phyloP scores from a whole-genome alignment of 2,113 vertebrate species.

The Pterocles orientalis region DNA sequence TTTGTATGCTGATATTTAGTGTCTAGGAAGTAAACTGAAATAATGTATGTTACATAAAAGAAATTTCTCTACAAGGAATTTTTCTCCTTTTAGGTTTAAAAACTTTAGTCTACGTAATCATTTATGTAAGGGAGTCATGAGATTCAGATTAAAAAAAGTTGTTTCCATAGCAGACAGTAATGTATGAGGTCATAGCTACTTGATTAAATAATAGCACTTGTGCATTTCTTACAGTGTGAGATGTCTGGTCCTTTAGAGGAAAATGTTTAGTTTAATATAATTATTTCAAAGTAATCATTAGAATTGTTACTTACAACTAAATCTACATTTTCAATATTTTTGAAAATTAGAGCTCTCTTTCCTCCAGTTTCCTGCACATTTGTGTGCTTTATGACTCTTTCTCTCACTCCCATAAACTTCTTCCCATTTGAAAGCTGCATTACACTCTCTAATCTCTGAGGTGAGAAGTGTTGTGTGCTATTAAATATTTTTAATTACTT shows the following conservation, averaged over 20 bases:
- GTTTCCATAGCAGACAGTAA: background rate
- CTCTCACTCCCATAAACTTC: background rate
- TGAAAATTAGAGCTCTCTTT: background rate
- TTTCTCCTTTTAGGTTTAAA: background rate
- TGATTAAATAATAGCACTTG: background rate
- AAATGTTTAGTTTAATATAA: background rate
- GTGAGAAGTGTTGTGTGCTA: background rate
- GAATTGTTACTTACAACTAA: background rate
- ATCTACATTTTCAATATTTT: background rate
- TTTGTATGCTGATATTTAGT: background rate
- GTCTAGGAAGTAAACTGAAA: background rate
- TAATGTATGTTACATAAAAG: background rate
- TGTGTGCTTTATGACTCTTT: background rate
- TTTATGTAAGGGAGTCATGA: background rate
- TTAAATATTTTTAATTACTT: background rate
- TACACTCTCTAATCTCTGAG: background rate
- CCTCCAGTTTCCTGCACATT: background rate
- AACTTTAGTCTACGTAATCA: background rate
- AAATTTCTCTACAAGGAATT: background rate
- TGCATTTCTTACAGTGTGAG: background rate
- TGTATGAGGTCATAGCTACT: background rate
- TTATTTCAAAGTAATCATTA: background rate
- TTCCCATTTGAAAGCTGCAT: background rate
- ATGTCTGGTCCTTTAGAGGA: background rate
- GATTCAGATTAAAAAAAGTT: background rate